phyloP scores from a whole-genome alignment of 1,140 invertebrate species.

The Potamilus streckersoni region DNA sequence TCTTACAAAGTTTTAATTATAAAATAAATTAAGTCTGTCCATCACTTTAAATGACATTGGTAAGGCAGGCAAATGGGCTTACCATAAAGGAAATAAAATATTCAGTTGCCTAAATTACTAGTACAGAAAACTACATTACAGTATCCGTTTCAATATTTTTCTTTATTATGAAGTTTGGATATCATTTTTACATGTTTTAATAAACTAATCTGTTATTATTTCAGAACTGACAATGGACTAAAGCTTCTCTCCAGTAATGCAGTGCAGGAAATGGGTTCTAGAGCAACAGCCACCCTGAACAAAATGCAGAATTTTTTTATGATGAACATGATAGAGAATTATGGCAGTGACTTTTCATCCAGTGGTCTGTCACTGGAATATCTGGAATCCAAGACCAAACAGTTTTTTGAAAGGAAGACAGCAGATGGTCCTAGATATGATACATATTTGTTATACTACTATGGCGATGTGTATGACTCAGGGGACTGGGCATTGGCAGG shows the following conservation, averaged over 20 bases:
- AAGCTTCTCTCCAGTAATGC: slow-evolving; percentile 46
- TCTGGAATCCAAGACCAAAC: slow-evolving; percentile 56
- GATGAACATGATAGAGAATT: slow-evolving; percentile 63
- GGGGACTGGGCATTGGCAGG: slow-evolving; percentile 65
- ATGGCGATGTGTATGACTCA: slow-evolving; percentile 61
- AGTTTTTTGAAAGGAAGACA: slow-evolving; percentile 60
- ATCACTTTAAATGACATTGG: too few species aligned
- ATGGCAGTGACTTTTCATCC: slow-evolving; percentile 64
- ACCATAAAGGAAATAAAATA: too few species aligned
- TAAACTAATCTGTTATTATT: slow-evolving; percentile 5
- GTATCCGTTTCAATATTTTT: too few species aligned
- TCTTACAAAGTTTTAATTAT: too few species aligned
- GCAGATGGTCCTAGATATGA: slow-evolving; percentile 63
- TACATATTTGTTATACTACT: slow-evolving; percentile 65
- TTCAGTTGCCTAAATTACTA: too few species aligned
- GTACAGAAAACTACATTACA: too few species aligned
- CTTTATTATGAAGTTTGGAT: background rate
- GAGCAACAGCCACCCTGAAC: slow-evolving; percentile 53
- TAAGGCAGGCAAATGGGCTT: too few species aligned
- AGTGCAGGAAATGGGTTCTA: slow-evolving; percentile 54
- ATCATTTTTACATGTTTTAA: background rate
- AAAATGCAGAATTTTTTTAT: slow-evolving; percentile 60
- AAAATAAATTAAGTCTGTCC: too few species aligned
- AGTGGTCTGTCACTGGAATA: slow-evolving; percentile 58
- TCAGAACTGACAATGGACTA: slow-evolving; percentile 41